These are phyloP conservation scores for Tinamus major DNA, from an alignment of 2,797 vertebrate species.

Conservation along the genomic window DNA sequence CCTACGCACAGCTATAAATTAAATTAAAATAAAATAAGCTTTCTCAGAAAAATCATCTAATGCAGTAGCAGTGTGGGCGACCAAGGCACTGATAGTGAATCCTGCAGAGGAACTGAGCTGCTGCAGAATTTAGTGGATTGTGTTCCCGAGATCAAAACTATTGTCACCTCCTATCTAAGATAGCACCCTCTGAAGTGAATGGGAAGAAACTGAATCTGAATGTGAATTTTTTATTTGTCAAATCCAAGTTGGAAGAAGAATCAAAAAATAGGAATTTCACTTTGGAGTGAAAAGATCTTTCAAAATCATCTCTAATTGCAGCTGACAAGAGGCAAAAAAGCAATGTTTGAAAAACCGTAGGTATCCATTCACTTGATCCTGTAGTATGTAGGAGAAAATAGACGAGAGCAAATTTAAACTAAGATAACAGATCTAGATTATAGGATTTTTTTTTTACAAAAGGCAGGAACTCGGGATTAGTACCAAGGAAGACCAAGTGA, in stretches of 20 bases:
- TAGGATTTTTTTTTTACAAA: neutral
- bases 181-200: neutral
- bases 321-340: neutral
- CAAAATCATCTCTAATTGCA: neutral
- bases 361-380: neutral
- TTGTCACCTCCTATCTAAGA: neutral
- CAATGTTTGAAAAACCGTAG: neutral
- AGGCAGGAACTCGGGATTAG: neutral
- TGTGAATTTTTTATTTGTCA: neutral
- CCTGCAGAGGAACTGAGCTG: neutral
- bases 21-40: neutral
- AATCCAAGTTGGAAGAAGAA: neutral
- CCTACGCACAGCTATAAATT: neutral
- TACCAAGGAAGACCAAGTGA: neutral
- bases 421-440: neutral
- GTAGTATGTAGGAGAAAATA: neutral
- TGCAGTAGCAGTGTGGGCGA: neutral
- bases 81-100: neutral
- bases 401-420: neutral
- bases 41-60: neutral
- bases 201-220: neutral
- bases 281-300: neutral
- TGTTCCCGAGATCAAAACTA: neutral
- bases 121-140: neutral
- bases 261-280: neutral